These are phyloP conservation scores for Bos javanicus DNA, from an alignment of 2,113 vertebrate species.

Conservation along the genomic window DNA sequence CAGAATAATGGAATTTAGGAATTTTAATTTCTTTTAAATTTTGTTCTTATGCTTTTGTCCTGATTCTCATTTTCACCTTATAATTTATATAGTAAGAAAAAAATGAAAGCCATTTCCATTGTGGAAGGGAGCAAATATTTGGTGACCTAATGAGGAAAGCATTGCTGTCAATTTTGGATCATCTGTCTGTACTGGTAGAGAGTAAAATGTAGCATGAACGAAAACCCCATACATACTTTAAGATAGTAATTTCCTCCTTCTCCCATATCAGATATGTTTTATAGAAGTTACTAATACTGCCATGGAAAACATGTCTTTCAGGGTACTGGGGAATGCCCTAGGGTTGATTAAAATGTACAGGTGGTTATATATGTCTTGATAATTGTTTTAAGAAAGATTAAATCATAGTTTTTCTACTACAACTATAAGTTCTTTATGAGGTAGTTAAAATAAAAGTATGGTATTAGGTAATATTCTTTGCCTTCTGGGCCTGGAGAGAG, in stretches of 20 bases:
- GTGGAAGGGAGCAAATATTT: not conserved
- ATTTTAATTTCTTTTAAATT: not conserved
- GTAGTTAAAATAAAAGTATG: not conserved
- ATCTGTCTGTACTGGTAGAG: not conserved
- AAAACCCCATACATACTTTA: not conserved
- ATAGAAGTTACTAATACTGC: not conserved
- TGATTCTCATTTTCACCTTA: not conserved
- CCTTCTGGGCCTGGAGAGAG: not conserved
- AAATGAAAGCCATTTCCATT: not conserved
- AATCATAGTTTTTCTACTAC: not conserved
- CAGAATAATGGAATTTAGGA: not conserved
- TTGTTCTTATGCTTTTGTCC: not conserved
- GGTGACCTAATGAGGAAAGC: not conserved
- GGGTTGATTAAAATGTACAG: not conserved
- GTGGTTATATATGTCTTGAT: not conserved
- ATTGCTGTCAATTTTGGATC: not conserved
- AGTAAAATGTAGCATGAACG: not conserved
- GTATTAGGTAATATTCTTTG: not conserved
- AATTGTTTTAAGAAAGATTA: not conserved
- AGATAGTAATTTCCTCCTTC: not conserved
- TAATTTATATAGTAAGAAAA: not conserved
- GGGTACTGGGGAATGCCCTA: not conserved
- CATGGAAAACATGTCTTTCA: not conserved
- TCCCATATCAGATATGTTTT: not conserved
- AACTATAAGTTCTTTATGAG: not conserved